These are phyloP conservation scores for Neodontobutis hainanensis DNA, from an alignment of 2,113 vertebrate genomes.

Conservation along the genomic window DNA sequence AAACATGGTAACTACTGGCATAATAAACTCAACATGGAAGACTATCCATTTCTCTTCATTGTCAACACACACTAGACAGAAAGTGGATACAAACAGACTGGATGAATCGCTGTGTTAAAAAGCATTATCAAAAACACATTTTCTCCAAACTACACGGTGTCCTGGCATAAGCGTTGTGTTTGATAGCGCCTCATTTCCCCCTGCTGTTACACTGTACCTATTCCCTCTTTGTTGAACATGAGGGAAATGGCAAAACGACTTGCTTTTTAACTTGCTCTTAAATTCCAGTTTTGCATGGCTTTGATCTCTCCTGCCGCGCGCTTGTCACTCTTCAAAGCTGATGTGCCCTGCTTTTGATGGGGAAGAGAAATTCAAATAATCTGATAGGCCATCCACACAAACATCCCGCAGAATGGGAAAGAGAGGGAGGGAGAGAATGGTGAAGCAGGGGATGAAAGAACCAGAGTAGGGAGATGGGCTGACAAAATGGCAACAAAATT, in stretches of 20 bases:
- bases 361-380: slow-evolving; percentile 64
- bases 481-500: slow-evolving; percentile 67
- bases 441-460: slow-evolving; percentile 52
- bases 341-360: slow-evolving; percentile 67
- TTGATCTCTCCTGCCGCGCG: slow-evolving; percentile 64
- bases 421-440: slow-evolving; percentile 29
- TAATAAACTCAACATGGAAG: no score
- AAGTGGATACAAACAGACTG: slow-evolving; percentile 20
- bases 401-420: slow-evolving; percentile 54
- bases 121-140: slow-evolving; percentile 53
- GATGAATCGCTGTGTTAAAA: slow-evolving; percentile 44
- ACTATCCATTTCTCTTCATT: no score
- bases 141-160: slow-evolving; percentile 36
- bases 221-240: slow-evolving; percentile 68
- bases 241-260: slow-evolving; percentile 68
- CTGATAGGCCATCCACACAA: slow-evolving; percentile 64
- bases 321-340: slow-evolving; percentile 75
- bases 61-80: no score
- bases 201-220: slow-evolving; percentile 53
- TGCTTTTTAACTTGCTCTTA: slow-evolving; percentile 68
- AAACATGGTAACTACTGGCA: no score
- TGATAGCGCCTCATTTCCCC: slow-evolving; percentile 63
- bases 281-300: slow-evolving; percentile 70
- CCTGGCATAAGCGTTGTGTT: slow-evolving; percentile 51
- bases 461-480: slow-evolving; percentile 23